Evolutionary conservation across 1,140 invertebrate species (phyloP).

Genomic region (Leptinotarsa texana): DNA sequence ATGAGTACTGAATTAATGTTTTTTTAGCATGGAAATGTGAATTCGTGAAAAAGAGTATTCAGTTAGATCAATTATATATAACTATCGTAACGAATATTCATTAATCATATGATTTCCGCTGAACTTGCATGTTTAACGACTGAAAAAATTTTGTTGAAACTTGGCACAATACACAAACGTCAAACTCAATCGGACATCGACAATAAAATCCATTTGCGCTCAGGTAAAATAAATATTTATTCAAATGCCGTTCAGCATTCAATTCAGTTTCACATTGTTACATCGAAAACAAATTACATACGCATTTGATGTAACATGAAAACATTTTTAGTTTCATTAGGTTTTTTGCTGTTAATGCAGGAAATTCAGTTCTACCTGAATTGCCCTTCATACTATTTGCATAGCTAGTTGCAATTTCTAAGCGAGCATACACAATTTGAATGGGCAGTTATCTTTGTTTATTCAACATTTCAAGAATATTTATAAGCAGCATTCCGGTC

Average conservation of each 20-base stretch:
- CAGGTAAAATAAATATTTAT: conserved; percentile 7
- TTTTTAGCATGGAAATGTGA: too few relatives aligned
- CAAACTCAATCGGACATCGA: not conserved
- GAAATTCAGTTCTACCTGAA: conserved; percentile 10
- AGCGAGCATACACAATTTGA: not conserved
- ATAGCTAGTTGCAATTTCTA: not conserved
- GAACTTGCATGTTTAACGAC: not conserved
- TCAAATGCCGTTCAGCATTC: not conserved
- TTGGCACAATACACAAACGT: not conserved
- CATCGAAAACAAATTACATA: conserved; percentile 8
- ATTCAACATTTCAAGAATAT: conserved; percentile 2
- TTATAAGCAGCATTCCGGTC: not conserved
- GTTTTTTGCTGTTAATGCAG: conserved; percentile 7
- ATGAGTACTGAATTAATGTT: too few relatives aligned
- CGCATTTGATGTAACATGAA: not conserved
- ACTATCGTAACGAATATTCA: too few relatives aligned
- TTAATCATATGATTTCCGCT: not conserved
- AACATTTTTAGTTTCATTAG: not conserved
- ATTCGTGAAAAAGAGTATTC: too few relatives aligned
- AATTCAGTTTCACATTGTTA: not conserved
- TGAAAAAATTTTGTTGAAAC: not conserved
- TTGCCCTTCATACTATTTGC: not conserved
- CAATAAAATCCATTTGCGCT: conserved; percentile 2
- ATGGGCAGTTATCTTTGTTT: conserved; percentile 14
- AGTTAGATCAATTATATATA: too few relatives aligned